Base-by-base conservation (phyloP, 1,140 invertebrate species). In the Theocolax elegans region DNA sequence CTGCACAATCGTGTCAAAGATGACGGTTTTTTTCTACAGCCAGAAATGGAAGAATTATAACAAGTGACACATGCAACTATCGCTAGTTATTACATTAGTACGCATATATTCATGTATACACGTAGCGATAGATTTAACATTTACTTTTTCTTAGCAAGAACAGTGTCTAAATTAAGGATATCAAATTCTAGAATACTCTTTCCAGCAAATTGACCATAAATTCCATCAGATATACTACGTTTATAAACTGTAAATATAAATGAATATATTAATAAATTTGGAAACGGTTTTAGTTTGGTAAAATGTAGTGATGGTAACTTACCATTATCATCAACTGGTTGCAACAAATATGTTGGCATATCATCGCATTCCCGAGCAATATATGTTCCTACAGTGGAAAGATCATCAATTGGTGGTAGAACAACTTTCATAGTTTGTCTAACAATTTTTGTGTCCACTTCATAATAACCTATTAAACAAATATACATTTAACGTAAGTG, bases 171-270 rank as follows among this genome's bases (percentile, higher is more conserved):
- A 81, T 94, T 94, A 19, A 90, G 75, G 73, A 95, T 91, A 78
- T 92, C 86, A 67, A 93, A 89, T 81, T 94, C 90, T 59, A 91
- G 86, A 44, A 94, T 88, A 71, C 88, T 88, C 46, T 90, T 90
- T 21, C 94, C 93, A 64, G 93, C 88, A 84, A 93, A 95, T 75
- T 91, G 90, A n/a, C 90, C 88, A 81, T 91, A 94, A 64, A 91
- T 89, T 49, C 86, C 86, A 31, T 82, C 80, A 46, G 89, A 88
- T 60, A 87, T 86, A 15, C 91, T 91, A 38, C 93, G 87, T 79
- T 94, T 94, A 65, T 88, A 88, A 44, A 94, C 92, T 93, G 83
- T 60, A 90, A 89, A 70, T 59, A 62, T 74, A 66, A 67, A 74
- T 72, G 21, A 58, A 13, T n/a, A 10, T 35, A 35, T 35, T 35